Base-by-base conservation (phyloP, 2,888 invertebrate species). In the Dinocampus coccinellae region DNA sequence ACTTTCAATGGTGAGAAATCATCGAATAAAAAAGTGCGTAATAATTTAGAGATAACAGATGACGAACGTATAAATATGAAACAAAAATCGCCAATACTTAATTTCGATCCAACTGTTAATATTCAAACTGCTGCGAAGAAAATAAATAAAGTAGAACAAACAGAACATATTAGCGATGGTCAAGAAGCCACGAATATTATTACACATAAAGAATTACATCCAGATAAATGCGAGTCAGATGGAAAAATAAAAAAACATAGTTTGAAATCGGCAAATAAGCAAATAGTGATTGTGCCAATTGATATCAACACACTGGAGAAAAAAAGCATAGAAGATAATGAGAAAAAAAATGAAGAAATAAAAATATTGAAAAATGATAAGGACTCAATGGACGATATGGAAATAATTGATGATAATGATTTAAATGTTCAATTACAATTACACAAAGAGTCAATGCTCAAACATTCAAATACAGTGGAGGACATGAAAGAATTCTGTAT, bases 161-260 rank as follows among this genome's bases (percentile, higher is more conserved):
- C 3, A 29, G 3, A 29, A 4, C 29, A 7, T 29, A 29, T 7
- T 4, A 29, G 29, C 7, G 29, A 29, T 29, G 29, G 7, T 4
- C 29, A 29, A 29, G 29, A 7, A 29, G 3, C 7, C 7, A 29
- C 7, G 29, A 7, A 29, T 4, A 4, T 29, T 29, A 7, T 29
- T 29, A 29, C 3, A 4, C 29, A 7, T 29, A 29, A 29, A 29
- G 29, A 29, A 29, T 7, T 29, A 29, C 29, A 7, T 29, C 7
- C 29, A 7, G 3, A 7, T 29, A 29, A 7, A 29, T 29, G 3
- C 29, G n/a, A 2, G n/a, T 39, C 39, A 13, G 3, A 62, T 20
- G 64, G 34, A 47, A 74, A 76, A 64, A 39, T 39, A 29, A 74
- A 75, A 71, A n/a, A n/a, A n/a, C n/a, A n/a, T n/a, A n/a, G n/a